Percentiles rank a stretch among this genome's conserved stretches.
Evolutionary conservation across 2,797 vertebrate species (phyloP).

Genomic region (Anguilla obscura): DNA sequence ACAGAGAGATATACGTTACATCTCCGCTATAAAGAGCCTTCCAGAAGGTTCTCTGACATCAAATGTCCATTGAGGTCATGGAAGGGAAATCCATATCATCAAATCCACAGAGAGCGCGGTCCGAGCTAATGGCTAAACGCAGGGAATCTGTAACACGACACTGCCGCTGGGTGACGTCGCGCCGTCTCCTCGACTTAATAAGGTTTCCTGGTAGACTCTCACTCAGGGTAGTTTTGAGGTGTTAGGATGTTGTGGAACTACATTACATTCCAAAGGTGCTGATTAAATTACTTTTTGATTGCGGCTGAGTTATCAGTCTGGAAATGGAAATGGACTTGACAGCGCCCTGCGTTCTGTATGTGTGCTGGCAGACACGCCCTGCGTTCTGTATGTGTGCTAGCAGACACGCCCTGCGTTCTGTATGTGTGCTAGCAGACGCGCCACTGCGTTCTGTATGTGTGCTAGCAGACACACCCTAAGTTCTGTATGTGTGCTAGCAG

Average conservation of each 20-base stretch:
- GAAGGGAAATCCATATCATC: not conserved
- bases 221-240: not conserved
- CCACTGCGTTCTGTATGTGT: not conserved
- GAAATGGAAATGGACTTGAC: not conserved
- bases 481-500: not conserved
- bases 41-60: not conserved
- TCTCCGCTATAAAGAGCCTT: not conserved
- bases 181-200: not conserved
- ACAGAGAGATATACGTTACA: not conserved
- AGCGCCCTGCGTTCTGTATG: not conserved
- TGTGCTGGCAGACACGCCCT: not conserved
- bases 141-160: not conserved
- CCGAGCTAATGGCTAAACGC: slow-evolving; percentile 1
- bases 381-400: not conserved
- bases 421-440: not conserved
- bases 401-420: not conserved
- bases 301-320: not conserved
- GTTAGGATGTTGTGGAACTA: slow-evolving; percentile 7
- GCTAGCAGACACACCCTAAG: not conserved
- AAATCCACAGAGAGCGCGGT: not conserved
- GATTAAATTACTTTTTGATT: slow-evolving; percentile 13
- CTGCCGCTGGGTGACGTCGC: not conserved
- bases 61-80: not conserved
- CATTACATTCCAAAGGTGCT: not conserved
- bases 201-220: not conserved